phyloP scores from a whole-genome alignment of 1,140 invertebrate species.

The Drosophila carrolli region DNA sequence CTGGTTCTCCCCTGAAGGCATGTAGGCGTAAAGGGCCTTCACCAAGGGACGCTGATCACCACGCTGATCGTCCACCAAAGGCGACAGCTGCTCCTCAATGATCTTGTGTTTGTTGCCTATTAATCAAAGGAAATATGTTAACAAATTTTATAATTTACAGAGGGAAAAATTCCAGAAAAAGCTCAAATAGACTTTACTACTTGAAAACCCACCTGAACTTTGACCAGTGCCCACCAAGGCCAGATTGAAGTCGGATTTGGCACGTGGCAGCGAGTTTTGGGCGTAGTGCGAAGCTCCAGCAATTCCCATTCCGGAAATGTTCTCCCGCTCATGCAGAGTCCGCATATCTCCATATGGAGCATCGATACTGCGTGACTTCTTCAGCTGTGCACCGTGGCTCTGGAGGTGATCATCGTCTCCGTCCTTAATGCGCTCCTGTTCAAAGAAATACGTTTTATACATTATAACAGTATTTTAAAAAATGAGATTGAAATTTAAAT shows the following conservation, averaged over 20 bases:
- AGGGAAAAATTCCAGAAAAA: no score
- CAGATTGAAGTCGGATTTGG: conserved; percentile 94
- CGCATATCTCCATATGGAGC: conserved; percentile 93
- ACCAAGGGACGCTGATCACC: conserved; percentile 86
- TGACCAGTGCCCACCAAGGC: conserved; percentile 86
- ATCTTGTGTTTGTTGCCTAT: conserved; percentile 75
- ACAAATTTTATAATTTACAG: no score
- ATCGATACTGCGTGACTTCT: conserved; percentile 95
- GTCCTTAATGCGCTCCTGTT: conserved; percentile 84
- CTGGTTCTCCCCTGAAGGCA: conserved; percentile 96
- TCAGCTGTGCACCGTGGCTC: conserved; percentile 87
- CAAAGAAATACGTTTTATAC: neutral
- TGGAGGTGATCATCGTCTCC: conserved; percentile 84
- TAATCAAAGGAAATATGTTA: neutral
- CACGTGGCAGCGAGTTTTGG: conserved; percentile 88
- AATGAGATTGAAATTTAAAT: no score
- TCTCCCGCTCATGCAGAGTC: conserved; percentile 86
- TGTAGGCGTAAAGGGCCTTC: conserved; percentile 94
- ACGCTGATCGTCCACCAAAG: conserved; percentile 47
- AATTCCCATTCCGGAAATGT: conserved; percentile 23
- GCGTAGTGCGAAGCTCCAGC: conserved; percentile 82
- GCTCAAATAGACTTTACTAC: no score
- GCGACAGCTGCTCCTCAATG: conserved; percentile 59
- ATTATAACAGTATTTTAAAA: no score
- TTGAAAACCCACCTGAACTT: conserved; percentile 24